Evolutionary conservation across 2,113 vertebrate species (phyloP).

Genomic region (Anguilla rostrata): DNA sequence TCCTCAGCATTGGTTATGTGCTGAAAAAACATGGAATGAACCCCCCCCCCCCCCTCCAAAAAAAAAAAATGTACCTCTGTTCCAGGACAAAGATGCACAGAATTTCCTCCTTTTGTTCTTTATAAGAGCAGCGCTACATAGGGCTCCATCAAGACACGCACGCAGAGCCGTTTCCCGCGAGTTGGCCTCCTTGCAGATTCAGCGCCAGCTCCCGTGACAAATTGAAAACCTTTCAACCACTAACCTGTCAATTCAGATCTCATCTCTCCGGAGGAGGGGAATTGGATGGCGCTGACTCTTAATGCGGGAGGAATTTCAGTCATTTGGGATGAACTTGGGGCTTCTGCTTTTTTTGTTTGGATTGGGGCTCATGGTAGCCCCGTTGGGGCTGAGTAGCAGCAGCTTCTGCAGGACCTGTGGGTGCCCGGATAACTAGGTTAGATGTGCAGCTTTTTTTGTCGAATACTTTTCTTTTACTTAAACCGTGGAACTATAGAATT

Average conservation of each 20-base stretch:
- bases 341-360: not conserved
- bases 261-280: not conserved
- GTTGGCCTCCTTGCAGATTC: not conserved
- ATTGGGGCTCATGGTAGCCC: not conserved
- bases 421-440: too few species aligned
- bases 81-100: not conserved
- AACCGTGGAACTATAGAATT: not conserved
- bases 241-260: conserved; percentile 17
- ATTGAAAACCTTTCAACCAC: conserved; percentile 24
- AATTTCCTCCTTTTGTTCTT: not conserved
- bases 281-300: not conserved
- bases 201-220: not conserved
- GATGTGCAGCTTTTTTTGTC: too few species aligned
- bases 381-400: not conserved
- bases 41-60: too few species aligned
- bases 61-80: not conserved
- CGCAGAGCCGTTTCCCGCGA: not conserved
- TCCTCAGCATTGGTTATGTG: not conserved
- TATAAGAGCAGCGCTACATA: not conserved
- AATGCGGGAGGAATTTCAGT: not conserved
- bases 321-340: not conserved
- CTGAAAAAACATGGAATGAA: not conserved
- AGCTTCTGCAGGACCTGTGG: not conserved
- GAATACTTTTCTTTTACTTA: not conserved
- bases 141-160: not conserved